Evolutionary conservation across 2,113 vertebrate species (phyloP).

Genomic region (Amblyopsis rosae): DNA sequence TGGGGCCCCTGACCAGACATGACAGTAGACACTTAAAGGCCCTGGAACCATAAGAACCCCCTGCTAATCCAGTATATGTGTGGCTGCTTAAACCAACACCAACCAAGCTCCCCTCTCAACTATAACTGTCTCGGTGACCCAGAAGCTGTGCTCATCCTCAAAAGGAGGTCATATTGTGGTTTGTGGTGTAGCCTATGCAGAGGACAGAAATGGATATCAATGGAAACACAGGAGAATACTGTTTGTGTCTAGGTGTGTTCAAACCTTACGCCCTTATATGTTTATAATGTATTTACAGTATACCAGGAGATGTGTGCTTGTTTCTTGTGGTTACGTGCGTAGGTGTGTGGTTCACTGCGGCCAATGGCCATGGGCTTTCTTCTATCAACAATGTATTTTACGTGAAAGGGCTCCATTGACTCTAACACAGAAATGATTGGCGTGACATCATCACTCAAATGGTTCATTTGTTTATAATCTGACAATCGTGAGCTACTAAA

Average conservation of each 20-base stretch:
- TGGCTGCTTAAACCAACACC: not conserved
- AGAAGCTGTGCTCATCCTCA: constrained; percentile 11
- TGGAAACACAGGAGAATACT: constrained; percentile 5
- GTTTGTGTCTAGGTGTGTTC: not conserved
- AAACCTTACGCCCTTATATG: not conserved
- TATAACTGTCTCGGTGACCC: not conserved
- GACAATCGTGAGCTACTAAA: constrained; percentile 47
- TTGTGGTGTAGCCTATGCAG: not conserved
- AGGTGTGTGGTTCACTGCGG: not conserved
- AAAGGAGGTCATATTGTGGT: constrained; percentile 11
- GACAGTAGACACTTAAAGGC: not conserved
- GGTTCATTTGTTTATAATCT: constrained; percentile 63
- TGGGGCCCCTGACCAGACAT: no score
- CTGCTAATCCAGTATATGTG: not conserved
- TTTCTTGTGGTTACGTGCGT: not conserved
- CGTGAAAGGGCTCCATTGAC: constrained; percentile 66
- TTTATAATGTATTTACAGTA: not conserved
- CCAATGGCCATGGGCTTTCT: constrained; percentile 40
- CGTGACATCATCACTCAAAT: constrained; percentile 40
- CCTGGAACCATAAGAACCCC: not conserved
- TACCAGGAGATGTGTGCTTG: constrained; percentile 11
- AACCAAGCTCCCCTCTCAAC: not conserved
- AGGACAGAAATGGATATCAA: constrained; percentile 24
- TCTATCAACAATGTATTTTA: constrained; percentile 40
- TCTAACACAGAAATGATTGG: constrained; percentile 43